Evolutionary conservation across 2,888 invertebrate genomes (phyloP).

Genomic region (Cephus pygmeus): DNA sequence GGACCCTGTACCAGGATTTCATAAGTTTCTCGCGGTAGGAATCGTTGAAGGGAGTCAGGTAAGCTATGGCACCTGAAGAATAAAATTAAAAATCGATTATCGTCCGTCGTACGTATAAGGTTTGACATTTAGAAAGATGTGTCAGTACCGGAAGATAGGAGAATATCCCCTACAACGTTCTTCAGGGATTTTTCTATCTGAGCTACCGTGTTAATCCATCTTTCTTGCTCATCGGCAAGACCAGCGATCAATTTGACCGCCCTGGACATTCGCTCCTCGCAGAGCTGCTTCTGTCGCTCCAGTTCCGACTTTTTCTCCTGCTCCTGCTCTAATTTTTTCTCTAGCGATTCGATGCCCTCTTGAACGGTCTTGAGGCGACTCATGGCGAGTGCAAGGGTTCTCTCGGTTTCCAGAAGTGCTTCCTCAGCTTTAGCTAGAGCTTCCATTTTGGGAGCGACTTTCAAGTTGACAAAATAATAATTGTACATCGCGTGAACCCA

Average conservation of each 20-base stretch:
- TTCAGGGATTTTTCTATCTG: conserved; percentile 69
- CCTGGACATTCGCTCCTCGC: conserved; percentile 81
- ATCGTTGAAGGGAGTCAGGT: conserved; percentile 83
- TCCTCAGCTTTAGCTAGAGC: conserved; percentile 79
- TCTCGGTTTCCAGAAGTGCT: conserved; percentile 76
- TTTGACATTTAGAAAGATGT: background rate
- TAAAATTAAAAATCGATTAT: conserved; percentile 34
- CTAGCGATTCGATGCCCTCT: conserved; percentile 81
- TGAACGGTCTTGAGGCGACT: conserved; percentile 81
- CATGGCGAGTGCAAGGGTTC: conserved; percentile 77
- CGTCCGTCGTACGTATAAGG: background rate
- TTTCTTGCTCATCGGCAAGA: conserved; percentile 75
- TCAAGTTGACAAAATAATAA: conserved; percentile 87
- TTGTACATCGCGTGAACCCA: conserved; percentile 95
- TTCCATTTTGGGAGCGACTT: conserved; percentile 89
- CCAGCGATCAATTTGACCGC: conserved; percentile 78
- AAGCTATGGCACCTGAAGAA: conserved; percentile 77
- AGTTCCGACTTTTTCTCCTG: conserved; percentile 78
- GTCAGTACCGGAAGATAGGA: conserved; percentile 71
- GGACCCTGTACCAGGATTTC: conserved; percentile 70
- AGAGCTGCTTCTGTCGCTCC: conserved; percentile 81
- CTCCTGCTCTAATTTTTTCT: conserved; percentile 77
- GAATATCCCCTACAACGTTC: conserved; percentile 78
- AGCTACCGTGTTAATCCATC: conserved; percentile 79
- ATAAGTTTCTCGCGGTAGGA: conserved; percentile 70